These are phyloP conservation scores for Coracopsis vasa DNA, from an alignment of 2,113 vertebrate genomes.

Conservation along the genomic window DNA sequence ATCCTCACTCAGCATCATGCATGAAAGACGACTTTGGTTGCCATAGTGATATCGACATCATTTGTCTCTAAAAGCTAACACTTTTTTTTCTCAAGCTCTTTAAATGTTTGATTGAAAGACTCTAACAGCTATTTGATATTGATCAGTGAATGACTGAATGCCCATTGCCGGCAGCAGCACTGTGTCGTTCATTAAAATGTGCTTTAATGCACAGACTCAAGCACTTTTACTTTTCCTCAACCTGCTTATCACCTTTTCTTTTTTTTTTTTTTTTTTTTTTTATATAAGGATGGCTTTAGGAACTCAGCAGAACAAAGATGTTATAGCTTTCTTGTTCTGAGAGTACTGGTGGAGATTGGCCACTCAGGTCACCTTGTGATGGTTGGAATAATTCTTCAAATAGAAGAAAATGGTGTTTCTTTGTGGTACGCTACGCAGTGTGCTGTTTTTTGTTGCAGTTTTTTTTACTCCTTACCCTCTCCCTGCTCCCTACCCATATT, in stretches of 20 bases:
- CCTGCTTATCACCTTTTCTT: background rate
- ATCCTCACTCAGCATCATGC: background rate
- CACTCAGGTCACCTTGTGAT: background rate
- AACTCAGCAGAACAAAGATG: background rate
- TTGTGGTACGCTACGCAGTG: background rate
- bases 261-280: no score
- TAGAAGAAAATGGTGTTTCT: background rate
- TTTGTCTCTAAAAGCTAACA: background rate
- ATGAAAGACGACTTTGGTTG: background rate
- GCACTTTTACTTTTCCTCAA: background rate
- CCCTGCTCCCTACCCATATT: background rate
- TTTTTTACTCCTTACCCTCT: background rate
- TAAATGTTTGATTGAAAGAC: slow-evolving; percentile 35
- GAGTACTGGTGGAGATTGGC: background rate
- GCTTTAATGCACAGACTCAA: background rate
- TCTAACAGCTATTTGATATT: slow-evolving; percentile 1
- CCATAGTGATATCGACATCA: background rate
- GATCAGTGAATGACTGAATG: slow-evolving; percentile 10
- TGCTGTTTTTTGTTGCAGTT: background rate
- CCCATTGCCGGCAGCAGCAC: background rate
- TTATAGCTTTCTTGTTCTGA: background rate
- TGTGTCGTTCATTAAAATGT: background rate
- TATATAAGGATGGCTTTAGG: background rate
- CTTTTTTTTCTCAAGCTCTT: background rate
- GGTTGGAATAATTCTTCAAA: background rate